Evolutionary conservation across 23 tunicate genomes (phyloP).

Genomic region (Styela plicata): DNA sequence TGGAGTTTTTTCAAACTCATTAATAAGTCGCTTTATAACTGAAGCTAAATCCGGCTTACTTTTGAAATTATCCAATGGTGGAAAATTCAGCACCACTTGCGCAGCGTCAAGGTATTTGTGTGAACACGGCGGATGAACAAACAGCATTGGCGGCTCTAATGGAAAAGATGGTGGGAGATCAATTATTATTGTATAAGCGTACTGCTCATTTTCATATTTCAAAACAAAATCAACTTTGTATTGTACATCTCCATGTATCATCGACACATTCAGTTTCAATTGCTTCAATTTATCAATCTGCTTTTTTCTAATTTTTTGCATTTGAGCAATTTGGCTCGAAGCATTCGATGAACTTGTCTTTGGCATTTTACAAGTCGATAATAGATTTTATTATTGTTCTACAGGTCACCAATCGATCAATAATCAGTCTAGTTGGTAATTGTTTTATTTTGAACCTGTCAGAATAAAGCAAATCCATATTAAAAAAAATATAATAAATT

Average conservation of each 20-base stretch:
- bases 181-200: not conserved
- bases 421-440: no score
- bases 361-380: not conserved
- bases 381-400: no score
- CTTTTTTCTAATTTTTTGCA: slow-evolving; percentile 3
- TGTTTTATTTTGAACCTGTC: no score
- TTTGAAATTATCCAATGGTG: slow-evolving; percentile 21
- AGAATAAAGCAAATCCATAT: no score
- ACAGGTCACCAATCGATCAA: no score
- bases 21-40: slow-evolving; percentile 13
- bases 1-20: slow-evolving; percentile 30
- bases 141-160: slow-evolving; percentile 8
- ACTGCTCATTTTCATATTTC: not conserved
- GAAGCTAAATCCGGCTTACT: slow-evolving; percentile 27
- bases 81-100: slow-evolving; percentile 20
- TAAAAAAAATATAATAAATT: no score
- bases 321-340: slow-evolving; percentile 2
- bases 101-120: slow-evolving; percentile 28
- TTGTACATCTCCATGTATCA: slow-evolving; percentile 27
- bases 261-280: slow-evolving; percentile 6
- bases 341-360: not conserved
- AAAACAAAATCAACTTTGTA: slow-evolving; percentile 17
- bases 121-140: slow-evolving; percentile 26
- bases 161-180: slow-evolving; percentile 26
- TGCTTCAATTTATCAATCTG: slow-evolving; percentile 29